Conservation (phyloP, 2,797 vertebrate genomes). For the Ciconia nigra region DNA sequence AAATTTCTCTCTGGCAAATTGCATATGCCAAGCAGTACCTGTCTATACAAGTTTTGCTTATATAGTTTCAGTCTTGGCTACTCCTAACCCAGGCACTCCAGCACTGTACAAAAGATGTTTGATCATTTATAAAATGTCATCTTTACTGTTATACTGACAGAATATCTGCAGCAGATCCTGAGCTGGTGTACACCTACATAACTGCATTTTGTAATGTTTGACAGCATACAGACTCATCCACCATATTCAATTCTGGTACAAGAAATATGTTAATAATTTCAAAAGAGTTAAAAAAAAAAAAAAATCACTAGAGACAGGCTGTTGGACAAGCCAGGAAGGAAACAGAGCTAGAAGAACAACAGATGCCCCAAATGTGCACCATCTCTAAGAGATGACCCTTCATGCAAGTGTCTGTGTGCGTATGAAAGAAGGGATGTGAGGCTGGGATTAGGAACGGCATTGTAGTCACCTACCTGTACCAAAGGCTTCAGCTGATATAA, state of each 20-base stretch:
- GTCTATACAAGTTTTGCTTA: neutral
- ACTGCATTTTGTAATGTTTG: neutral
- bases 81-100: neutral
- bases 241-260: neutral
- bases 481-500: neutral
- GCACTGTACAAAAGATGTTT: neutral
- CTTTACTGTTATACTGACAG: neutral
- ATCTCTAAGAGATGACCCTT: neutral
- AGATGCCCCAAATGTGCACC: neutral
- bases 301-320: neutral
- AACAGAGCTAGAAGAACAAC: neutral
- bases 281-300: neutral
- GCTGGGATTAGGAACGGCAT: neutral
- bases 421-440: neutral
- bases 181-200: neutral
- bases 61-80: neutral
- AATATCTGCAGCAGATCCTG: neutral
- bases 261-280: neutral
- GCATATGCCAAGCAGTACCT: neutral
- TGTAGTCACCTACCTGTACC: neutral
- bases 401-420: neutral
- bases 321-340: neutral
- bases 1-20: conserved; percentile 20
- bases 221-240: neutral
- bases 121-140: conserved; percentile 2